A percentile compares a stretch with the other conserved stretches of the same genome.
Conservation (phyloP, 2,113 vertebrate species). For the Callospermophilus lateralis region DNA sequence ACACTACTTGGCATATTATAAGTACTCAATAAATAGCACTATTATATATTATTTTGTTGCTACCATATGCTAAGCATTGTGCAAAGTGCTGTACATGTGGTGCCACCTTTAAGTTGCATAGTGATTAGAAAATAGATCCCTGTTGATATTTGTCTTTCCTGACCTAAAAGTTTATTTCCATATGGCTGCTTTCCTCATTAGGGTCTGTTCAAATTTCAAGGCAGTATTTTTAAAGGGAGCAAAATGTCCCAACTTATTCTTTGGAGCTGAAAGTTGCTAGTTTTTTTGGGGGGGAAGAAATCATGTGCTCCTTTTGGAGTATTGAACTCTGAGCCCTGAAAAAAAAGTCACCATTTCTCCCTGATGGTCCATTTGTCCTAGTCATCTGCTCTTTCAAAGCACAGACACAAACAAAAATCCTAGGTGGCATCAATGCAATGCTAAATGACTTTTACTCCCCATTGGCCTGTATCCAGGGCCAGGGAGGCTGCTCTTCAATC, state of each 20-base stretch:
- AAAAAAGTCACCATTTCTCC: conserved; percentile 19
- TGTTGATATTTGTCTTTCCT: neutral
- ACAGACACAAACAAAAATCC: neutral
- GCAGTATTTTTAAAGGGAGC: neutral
- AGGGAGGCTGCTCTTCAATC: neutral
- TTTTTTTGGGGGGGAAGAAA: conserved; percentile 14
- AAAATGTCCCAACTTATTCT: neutral
- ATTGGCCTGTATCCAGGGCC: neutral
- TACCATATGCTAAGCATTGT: neutral
- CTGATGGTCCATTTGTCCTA: conserved; percentile 33
- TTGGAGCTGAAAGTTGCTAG: neutral
- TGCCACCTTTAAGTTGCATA: neutral
- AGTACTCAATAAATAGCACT: neutral
- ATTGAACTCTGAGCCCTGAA: neutral
- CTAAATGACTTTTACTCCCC: neutral
- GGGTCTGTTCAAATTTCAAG: neutral
- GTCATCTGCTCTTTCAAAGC: conserved; percentile 55
- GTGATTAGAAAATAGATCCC: neutral
- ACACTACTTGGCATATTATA: neutral
- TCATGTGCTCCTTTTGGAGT: neutral
- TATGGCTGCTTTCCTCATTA: neutral
- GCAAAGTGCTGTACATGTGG: neutral
- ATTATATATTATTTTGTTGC: neutral
- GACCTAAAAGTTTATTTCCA: neutral
- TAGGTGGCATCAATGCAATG: neutral